These are phyloP conservation scores for Menidia menidia DNA, from an alignment of 2,797 vertebrate genomes.

Conservation along the genomic window DNA sequence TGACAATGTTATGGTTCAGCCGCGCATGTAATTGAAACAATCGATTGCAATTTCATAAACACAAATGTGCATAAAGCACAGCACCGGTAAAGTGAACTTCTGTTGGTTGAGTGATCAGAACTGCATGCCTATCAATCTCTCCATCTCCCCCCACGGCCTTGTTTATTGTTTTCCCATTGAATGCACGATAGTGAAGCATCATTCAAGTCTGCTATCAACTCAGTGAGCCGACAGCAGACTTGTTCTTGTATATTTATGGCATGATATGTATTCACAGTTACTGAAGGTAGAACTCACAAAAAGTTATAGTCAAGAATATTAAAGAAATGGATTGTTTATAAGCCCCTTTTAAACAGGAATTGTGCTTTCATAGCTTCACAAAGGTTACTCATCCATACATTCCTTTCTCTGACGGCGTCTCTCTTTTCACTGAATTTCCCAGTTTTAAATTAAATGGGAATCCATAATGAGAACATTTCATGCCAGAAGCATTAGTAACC, in stretches of 20 bases:
- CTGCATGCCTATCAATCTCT: conserved; percentile 71
- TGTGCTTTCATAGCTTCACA: neutral
- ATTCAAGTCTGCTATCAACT: conserved; percentile 45
- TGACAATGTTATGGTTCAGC: conserved; percentile 69
- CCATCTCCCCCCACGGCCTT: conserved; percentile 34
- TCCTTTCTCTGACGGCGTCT: neutral
- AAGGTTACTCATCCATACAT: neutral
- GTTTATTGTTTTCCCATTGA: conserved; percentile 68
- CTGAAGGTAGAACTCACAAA: neutral
- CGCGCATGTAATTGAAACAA: conserved; percentile 79
- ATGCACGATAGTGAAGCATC: conserved; percentile 46
- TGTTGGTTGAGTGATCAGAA: conserved; percentile 77
- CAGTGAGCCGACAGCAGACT: conserved; percentile 48
- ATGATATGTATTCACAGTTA: neutral
- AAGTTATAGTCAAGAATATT: neutral
- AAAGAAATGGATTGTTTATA: neutral
- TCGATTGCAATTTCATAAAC: conserved; percentile 80
- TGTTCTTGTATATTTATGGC: conserved; percentile 13
- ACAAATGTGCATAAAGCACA: conserved; percentile 77
- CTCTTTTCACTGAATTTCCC: conserved; percentile 21
- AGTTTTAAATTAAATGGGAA: conserved; percentile 61
- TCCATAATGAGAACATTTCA: conserved; percentile 66
- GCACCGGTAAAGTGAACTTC: conserved; percentile 65
- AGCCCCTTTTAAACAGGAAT: neutral
- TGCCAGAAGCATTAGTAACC: conserved; percentile 59